Evolutionary conservation across 1,140 invertebrate genomes (phyloP), one percentile per base, ranked within the genome.

Genomic region (Pseudomyrmex pallidus): DNA sequence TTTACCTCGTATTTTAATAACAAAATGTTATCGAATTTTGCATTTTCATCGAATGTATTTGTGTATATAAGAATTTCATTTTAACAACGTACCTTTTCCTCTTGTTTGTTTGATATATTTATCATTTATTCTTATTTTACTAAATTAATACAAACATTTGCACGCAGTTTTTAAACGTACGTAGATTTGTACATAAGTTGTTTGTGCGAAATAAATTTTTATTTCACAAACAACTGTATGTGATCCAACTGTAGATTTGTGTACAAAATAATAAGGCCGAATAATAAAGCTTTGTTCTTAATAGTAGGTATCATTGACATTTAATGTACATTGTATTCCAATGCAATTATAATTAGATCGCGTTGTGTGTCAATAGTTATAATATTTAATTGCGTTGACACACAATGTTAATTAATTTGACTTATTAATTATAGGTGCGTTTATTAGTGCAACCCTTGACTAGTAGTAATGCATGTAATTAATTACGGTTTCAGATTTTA

Each of bases 341-440:
- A 59, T 59, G 20, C 46, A 35, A 17, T 44, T 72, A 12, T 70
- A 80, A 72, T 80, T 80, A 54, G 50, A 8, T 50, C n/a, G 35
- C 35, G 5, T 35, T 10, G 70, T 80, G 9, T 70, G 76, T 80
- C 76, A 80, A 80, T 72, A 80, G 76, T 80, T 61, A 25, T 72
- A 44, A 80, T 59, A 70, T 80, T 70, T 80, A 80, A 80, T 80
- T 70, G 72, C 17, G 72, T 57, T 72, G 54, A 80, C 59, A 80
- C 59, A 72, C 46, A 48, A 70, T 50, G 54, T 61, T 80, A 80
- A 80, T 80, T 80, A 80, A 80, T 72, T 80, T 80, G 66, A 72
- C 76, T 59, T 48, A 35, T 25, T 80, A 80, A 80, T 80, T 80
- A 80, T 64, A 35, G 4, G 5, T 35, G 22, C 59, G 56, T 50